Conservation (phyloP, 2,888 invertebrate species). For the Nymphalis c-album region DNA sequence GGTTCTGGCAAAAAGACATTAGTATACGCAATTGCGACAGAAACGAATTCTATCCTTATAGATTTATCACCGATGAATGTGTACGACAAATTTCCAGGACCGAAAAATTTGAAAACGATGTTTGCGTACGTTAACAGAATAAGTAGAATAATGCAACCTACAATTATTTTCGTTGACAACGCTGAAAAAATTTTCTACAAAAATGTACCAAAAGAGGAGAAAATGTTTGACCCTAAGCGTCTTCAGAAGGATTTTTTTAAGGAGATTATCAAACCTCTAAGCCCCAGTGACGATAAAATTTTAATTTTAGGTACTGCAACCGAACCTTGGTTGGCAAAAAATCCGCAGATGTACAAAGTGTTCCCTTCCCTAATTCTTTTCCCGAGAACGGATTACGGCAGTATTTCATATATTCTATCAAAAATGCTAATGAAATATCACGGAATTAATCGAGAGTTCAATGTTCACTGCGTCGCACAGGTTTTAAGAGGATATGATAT, state of each 20-base stretch:
- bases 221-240: conserved; percentile 84
- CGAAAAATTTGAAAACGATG: conserved; percentile 85
- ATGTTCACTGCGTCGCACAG: conserved; percentile 81
- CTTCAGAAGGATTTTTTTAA: conserved; percentile 85
- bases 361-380: conserved; percentile 82
- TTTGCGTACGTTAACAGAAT: conserved; percentile 85
- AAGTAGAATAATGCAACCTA: conserved; percentile 85
- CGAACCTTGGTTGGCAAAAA: conserved; percentile 84
- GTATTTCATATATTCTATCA: conserved; percentile 78
- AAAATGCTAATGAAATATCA: conserved; percentile 82
- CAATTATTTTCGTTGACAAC: conserved; percentile 85
- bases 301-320: conserved; percentile 85
- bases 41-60: conserved; percentile 87
- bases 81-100: conserved; percentile 85
- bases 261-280: conserved; percentile 85
- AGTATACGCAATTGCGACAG: conserved; percentile 87
- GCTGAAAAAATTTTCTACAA: conserved; percentile 87
- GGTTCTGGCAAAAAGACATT: conserved; percentile 87
- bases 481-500: conserved; percentile 79
- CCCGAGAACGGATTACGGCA: conserved; percentile 82
- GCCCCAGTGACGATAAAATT: conserved; percentile 83
- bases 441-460: conserved; percentile 80
- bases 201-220: conserved; percentile 83
- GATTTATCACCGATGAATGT: conserved; percentile 87
- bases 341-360: conserved; percentile 72